A percentile compares a stretch with the other conserved stretches of the same genome.
Evolutionary conservation across 2,888 invertebrate genomes (phyloP).

Genomic region (Drepana falcataria): DNA sequence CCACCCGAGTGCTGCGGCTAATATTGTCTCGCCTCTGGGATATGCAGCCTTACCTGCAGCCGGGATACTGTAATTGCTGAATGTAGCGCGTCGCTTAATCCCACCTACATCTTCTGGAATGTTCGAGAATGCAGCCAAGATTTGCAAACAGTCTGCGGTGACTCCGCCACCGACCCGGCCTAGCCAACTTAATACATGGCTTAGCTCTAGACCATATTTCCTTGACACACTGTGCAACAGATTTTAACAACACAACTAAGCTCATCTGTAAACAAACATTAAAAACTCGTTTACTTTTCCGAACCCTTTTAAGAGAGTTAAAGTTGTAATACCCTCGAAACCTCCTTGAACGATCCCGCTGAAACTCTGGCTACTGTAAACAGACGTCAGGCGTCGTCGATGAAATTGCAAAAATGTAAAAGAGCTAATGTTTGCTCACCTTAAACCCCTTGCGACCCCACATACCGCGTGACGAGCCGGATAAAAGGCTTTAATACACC

Average conservation of each 20-base stretch:
- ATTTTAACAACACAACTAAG: constrained; percentile 40
- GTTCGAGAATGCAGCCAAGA: constrained; percentile 74
- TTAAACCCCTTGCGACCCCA: constrained; percentile 77
- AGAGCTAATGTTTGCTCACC: constrained; percentile 79
- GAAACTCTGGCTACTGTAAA: constrained; percentile 58
- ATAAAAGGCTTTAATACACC: constrained; percentile 80
- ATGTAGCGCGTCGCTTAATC: constrained; percentile 74
- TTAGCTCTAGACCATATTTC: constrained; percentile 52
- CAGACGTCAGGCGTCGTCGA: constrained; percentile 67
- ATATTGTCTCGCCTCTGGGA: constrained; percentile 73
- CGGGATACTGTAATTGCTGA: constrained; percentile 71
- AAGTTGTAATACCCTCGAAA: constrained; percentile 57
- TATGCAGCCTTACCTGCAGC: constrained; percentile 71
- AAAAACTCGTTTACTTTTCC: constrained; percentile 60
- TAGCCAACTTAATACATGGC: constrained; percentile 60
- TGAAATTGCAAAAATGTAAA: constrained; percentile 79
- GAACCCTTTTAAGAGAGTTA: constrained; percentile 63
- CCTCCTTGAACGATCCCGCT: constrained; percentile 41
- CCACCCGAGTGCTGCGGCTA: constrained; percentile 80
- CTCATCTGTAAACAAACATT: constrained; percentile 47
- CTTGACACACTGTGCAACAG: constrained; percentile 35
- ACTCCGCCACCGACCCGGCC: constrained; percentile 73
- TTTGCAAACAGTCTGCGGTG: constrained; percentile 67
- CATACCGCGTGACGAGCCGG: constrained; percentile 76
- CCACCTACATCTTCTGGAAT: constrained; percentile 72